phyloP scores from a whole-genome alignment of 2,888 invertebrate species.

The Epistrophella euchroma region DNA sequence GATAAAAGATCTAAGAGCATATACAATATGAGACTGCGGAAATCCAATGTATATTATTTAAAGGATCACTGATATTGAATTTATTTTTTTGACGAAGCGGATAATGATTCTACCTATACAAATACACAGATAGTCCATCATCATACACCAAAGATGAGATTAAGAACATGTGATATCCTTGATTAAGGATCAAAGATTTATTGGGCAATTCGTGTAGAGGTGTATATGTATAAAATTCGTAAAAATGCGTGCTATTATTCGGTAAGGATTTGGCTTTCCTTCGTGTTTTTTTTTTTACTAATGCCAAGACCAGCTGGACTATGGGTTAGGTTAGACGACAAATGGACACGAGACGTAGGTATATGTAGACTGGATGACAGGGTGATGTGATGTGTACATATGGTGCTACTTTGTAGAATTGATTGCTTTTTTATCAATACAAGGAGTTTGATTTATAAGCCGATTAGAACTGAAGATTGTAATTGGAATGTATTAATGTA shows the following conservation, averaged over 20 bases:
- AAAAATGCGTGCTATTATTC: conserved; percentile 32
- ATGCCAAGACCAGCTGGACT: conserved; percentile 61
- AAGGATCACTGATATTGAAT: conserved; percentile 41
- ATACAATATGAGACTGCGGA: neutral
- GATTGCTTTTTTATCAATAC: conserved; percentile 13
- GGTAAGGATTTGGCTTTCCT: conserved; percentile 42
- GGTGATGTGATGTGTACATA: conserved; percentile 37
- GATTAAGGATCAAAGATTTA: conserved; percentile 73
- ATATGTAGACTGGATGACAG: neutral
- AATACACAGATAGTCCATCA: conserved; percentile 17
- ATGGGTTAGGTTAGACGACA: conserved; percentile 27
- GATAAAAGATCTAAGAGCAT: conserved; percentile 52
- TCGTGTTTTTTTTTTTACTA: conserved; percentile 33
- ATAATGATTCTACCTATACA: neutral
- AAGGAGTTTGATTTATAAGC: conserved; percentile 55
- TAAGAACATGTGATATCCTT: conserved; percentile 62
- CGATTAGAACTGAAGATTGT: conserved; percentile 49
- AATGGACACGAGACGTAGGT: conserved; percentile 64
- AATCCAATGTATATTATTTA: conserved; percentile 17
- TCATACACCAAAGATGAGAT: conserved; percentile 45
- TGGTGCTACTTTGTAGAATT: conserved; percentile 48
- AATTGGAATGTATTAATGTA: conserved; percentile 14
- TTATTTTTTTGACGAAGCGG: conserved; percentile 22
- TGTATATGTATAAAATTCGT: conserved; percentile 11
- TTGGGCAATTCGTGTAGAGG: conserved; percentile 49